Conservation (phyloP, 2,113 vertebrate species). For the Pteruthius melanotis region DNA sequence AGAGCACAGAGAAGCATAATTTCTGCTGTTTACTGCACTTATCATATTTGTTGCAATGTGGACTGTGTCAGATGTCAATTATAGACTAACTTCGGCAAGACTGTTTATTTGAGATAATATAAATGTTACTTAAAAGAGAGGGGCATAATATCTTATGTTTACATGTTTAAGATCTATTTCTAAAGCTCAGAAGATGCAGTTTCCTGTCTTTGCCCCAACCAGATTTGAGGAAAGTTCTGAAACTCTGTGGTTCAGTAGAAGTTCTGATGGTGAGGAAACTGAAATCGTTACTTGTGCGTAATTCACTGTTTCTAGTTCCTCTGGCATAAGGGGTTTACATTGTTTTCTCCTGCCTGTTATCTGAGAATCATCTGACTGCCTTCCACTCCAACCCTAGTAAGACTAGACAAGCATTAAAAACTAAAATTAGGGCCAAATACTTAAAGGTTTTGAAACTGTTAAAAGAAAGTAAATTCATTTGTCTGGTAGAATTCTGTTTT, state of each 20-base stretch:
- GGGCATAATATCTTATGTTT: slow-evolving; percentile 63
- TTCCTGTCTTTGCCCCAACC: slow-evolving; percentile 58
- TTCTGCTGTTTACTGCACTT: slow-evolving; percentile 66
- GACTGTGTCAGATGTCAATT: slow-evolving; percentile 69
- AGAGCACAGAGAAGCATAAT: slow-evolving; percentile 49
- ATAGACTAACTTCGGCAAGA: slow-evolving; percentile 41
- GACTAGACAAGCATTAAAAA: neutral
- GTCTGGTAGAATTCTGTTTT: neutral
- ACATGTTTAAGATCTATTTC: slow-evolving; percentile 59
- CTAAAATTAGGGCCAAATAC: neutral
- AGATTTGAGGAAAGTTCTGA: slow-evolving; percentile 44
- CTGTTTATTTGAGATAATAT: slow-evolving; percentile 74
- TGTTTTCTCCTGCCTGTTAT: neutral
- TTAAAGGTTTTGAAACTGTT: neutral
- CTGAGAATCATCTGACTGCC: neutral
- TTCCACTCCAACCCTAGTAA: neutral
- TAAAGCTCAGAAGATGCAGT: slow-evolving; percentile 63
- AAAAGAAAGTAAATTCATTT: neutral
- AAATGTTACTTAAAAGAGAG: slow-evolving; percentile 71
- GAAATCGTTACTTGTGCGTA: neutral
- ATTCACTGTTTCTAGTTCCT: slow-evolving; percentile 24
- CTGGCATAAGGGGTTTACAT: neutral
- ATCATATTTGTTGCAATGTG: slow-evolving; percentile 57
- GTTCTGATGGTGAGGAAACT: neutral
- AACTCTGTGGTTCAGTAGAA: neutral